Evolutionary conservation across 2,888 invertebrate species (phyloP).

Genomic region (Bellardia pandia): DNA sequence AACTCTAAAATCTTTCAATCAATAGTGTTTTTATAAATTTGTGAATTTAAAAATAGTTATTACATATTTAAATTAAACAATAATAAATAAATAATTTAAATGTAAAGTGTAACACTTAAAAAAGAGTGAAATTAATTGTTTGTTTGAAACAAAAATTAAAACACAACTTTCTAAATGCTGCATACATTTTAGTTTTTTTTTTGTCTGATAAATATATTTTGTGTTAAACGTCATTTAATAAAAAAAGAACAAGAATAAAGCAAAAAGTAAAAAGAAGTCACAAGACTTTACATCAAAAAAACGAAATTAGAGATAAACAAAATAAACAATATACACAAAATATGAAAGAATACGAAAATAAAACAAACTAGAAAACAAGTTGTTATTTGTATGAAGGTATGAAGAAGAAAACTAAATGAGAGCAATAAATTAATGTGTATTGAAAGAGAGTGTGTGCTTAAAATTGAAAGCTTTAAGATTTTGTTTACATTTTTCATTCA

Average conservation of each 20-base stretch:
- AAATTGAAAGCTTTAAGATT: conserved; percentile 50
- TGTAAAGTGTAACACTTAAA: not conserved
- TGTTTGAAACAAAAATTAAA: not conserved
- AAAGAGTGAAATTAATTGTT: not conserved
- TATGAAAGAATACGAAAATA: conserved; percentile 28
- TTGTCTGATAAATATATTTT: conserved; percentile 25
- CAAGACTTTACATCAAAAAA: conserved; percentile 60
- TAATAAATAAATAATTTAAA: conserved; percentile 4
- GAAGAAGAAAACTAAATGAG: not conserved
- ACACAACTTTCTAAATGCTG: conserved; percentile 23
- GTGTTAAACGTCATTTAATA: conserved; percentile 17
- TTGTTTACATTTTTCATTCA: conserved; percentile 44
- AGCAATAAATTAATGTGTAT: not conserved
- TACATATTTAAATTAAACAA: not conserved
- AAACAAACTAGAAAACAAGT: conserved; percentile 46
- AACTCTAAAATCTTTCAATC: conserved; percentile 50
- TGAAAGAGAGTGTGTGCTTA: conserved; percentile 9
- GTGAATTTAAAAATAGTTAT: not conserved
- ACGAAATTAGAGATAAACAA: conserved; percentile 17
- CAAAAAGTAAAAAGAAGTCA: conserved; percentile 58
- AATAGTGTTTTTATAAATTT: conserved; percentile 21
- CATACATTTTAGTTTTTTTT: not conserved
- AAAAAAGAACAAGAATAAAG: conserved; percentile 23
- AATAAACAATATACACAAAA: conserved; percentile 39
- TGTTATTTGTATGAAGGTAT: conserved; percentile 6